phyloP scores from a whole-genome alignment of 2,888 invertebrate genomes.

The Adelognathus sp. region DNA sequence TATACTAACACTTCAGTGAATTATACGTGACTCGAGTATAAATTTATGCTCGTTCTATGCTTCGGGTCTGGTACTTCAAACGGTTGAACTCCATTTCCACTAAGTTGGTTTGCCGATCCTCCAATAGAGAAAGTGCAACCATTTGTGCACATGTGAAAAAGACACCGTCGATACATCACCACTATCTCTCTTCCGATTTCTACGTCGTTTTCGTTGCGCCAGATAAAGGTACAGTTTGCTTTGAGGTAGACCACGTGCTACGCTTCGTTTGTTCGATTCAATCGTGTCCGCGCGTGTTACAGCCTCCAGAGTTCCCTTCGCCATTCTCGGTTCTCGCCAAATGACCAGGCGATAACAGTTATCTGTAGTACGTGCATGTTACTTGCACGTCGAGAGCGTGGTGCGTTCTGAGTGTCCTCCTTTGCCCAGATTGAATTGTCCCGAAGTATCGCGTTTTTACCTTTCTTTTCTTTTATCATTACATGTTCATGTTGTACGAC shows the following conservation, averaged over 20 bases:
- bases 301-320: neutral
- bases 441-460: neutral
- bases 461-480: neutral
- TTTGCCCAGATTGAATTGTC: neutral
- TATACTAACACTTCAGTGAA: no score
- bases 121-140: neutral
- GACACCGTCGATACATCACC: neutral
- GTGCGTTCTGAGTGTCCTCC: neutral
- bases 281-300: slow-evolving; percentile 4
- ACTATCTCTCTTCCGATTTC: neutral
- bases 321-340: neutral
- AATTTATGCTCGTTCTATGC: no score
- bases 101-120: neutral
- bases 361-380: neutral
- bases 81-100: neutral
- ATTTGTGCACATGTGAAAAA: neutral
- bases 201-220: neutral
- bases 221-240: slow-evolving; percentile 20
- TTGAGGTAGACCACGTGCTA: neutral
- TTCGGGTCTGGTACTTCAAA: no score
- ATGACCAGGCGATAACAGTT: neutral
- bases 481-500: neutral
- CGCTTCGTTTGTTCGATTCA: slow-evolving; percentile 11
- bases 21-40: no score
- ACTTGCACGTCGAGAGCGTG: neutral